These are phyloP conservation scores for Cryptops parisi DNA, from an alignment of 2,888 invertebrate species.

Conservation along the genomic window DNA sequence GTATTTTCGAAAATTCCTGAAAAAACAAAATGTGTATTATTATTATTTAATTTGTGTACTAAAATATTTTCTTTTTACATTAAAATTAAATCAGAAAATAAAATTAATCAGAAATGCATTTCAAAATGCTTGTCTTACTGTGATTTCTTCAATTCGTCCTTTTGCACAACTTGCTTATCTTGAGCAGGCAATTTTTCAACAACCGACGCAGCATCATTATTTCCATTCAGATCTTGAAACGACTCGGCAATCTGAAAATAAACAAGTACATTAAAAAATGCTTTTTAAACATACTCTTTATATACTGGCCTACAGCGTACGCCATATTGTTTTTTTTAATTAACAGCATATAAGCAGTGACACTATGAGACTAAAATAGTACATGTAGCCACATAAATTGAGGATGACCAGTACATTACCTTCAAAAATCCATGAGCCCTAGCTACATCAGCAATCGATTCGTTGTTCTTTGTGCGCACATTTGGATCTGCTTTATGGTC, in stretches of 20 bases:
- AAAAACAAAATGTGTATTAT: not conserved
- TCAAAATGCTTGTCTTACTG: too few relatives aligned
- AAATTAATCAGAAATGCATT: not conserved
- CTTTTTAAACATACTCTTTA: too few relatives aligned
- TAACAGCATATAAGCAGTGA: too few relatives aligned
- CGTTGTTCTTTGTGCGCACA: conserved; percentile 24
- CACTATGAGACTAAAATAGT: not conserved
- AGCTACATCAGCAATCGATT: conserved; percentile 27
- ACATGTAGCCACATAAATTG: not conserved
- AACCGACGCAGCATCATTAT: not conserved
- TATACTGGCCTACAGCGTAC: too few relatives aligned
- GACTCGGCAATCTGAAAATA: conserved; percentile 6
- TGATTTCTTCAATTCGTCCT: too few relatives aligned
- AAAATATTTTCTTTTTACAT: not conserved
- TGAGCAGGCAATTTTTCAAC: too few relatives aligned
- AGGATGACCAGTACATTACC: conserved; percentile 20
- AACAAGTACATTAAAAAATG: too few relatives aligned
- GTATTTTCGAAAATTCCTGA: conserved; percentile 8
- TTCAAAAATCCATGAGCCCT: conserved; percentile 22
- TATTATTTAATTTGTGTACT: too few relatives aligned
- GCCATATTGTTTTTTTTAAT: too few relatives aligned
- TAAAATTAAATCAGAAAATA: not conserved
- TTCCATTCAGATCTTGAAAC: conserved; percentile 1
- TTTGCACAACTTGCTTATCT: too few relatives aligned
- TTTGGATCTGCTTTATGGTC: conserved; percentile 25